Evolutionary conservation across 1,140 invertebrate genomes (phyloP).

Genomic region (Drosophila ambigua): DNA sequence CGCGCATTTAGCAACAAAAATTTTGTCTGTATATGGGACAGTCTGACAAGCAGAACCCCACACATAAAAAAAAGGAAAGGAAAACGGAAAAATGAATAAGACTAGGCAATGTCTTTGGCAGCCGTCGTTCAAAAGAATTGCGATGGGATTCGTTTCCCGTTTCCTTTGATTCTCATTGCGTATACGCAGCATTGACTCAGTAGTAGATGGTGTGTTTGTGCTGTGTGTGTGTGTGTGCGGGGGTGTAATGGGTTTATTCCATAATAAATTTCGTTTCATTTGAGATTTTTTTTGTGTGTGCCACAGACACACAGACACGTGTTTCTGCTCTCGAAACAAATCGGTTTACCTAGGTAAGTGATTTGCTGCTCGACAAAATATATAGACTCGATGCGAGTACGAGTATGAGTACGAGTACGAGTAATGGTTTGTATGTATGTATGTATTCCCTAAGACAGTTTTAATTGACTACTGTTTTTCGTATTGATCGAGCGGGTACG

Average conservation of each 20-base stretch:
- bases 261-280: slow-evolving; percentile 45
- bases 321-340: neutral
- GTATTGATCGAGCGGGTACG: slow-evolving; percentile 58
- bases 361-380: no score
- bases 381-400: no score
- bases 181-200: slow-evolving; percentile 70
- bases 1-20: slow-evolving; percentile 73
- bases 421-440: slow-evolving; percentile 8
- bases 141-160: slow-evolving; percentile 21
- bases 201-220: slow-evolving; percentile 47
- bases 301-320: slow-evolving; percentile 27
- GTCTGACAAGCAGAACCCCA: slow-evolving; percentile 8
- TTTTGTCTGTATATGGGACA: slow-evolving; percentile 73
- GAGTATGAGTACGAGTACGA: no score
- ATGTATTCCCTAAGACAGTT: slow-evolving; percentile 51
- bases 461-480: slow-evolving; percentile 67
- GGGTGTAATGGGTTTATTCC: slow-evolving; percentile 53
- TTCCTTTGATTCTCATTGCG: slow-evolving; percentile 45
- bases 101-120: neutral
- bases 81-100: slow-evolving; percentile 41
- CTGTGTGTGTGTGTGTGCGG: slow-evolving; percentile 17
- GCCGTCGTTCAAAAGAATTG: slow-evolving; percentile 27
- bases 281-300: neutral
- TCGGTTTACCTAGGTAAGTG: neutral
- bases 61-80: slow-evolving; percentile 11